phyloP scores from a whole-genome alignment of 2,113 vertebrate genomes.

The Mus spicilegus region DNA sequence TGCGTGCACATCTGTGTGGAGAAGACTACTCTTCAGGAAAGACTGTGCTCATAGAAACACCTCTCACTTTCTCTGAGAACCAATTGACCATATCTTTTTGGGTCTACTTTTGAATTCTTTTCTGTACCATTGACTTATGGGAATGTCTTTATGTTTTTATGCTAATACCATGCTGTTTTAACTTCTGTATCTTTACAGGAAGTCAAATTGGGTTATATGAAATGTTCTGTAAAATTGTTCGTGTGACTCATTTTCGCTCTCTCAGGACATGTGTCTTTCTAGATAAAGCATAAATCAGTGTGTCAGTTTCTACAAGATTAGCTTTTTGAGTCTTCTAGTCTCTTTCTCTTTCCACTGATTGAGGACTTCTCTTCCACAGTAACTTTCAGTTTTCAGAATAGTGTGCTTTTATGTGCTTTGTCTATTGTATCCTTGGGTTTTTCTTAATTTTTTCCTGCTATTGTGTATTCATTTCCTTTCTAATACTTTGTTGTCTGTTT shows the following conservation, averaged over 20 bases:
- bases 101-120: background rate
- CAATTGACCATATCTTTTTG: background rate
- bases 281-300: background rate
- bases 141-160: background rate
- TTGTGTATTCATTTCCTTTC: background rate
- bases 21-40: background rate
- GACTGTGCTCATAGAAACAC: background rate
- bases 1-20: background rate
- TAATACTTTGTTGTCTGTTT: background rate
- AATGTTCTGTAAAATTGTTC: background rate
- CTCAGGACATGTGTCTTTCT: background rate
- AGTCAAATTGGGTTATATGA: background rate
- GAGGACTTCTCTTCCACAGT: background rate
- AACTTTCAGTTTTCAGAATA: background rate
- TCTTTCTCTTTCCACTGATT: background rate
- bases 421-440: background rate
- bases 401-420: background rate
- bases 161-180: background rate
- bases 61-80: background rate
- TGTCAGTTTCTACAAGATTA: background rate
- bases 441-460: background rate
- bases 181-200: background rate
- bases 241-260: background rate
- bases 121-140: background rate
- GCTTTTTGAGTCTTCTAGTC: background rate